Base-by-base conservation (phyloP, 2,888 invertebrate genomes). In the Leptodirus hochenwartii region DNA sequence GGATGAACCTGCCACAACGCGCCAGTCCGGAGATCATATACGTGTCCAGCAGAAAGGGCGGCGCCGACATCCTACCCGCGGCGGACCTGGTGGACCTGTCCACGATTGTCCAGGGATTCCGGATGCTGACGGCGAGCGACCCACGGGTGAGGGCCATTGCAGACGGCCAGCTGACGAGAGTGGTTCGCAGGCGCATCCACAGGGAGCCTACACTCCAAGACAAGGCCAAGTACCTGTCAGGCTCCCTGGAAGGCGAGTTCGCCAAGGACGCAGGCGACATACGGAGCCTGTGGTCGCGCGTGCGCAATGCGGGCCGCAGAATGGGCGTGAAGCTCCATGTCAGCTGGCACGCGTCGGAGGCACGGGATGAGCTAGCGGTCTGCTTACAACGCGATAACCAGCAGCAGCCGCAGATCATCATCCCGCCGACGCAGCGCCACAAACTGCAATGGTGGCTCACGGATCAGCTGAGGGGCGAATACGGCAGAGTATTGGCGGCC, bases 1-100 rank as follows among this genome's bases (percentile, higher is more conserved):
- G 47, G 48, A 27, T 50, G 24, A 29, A 43, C 30, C 40, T 50
- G 4, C 47, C 48, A 2, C 43, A 43, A 28, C 17, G 47, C 2
- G 45, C 45, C 5, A 45, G 41, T 23, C 33, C 41, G 10, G 47
- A 49, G 25, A 6, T 44, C 0, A 36, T 49, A 3, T 43, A 34
- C 34, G 26, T 47, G 4, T 39, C 39, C 0, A 17, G 25, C 4
- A 23, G 27, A 20, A 30, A 37, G 30, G 47, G 48, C 1, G 48
- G 48, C 0, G 42, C 42, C 8, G 47, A 46, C 0, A 23, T 47
- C 1, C 34, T 46, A 2, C 47, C 47, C n/a, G 38, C 48, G 2
- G 40, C 39, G 0, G 45, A 48, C 32, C 32, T 43, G 13, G 38
- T 36, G 1, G 49, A 50, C 12, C 32, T 42, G 4, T 25, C 36